phyloP scores from a whole-genome alignment of 2,797 vertebrate species.

The Mormyrus hasselquistii region DNA sequence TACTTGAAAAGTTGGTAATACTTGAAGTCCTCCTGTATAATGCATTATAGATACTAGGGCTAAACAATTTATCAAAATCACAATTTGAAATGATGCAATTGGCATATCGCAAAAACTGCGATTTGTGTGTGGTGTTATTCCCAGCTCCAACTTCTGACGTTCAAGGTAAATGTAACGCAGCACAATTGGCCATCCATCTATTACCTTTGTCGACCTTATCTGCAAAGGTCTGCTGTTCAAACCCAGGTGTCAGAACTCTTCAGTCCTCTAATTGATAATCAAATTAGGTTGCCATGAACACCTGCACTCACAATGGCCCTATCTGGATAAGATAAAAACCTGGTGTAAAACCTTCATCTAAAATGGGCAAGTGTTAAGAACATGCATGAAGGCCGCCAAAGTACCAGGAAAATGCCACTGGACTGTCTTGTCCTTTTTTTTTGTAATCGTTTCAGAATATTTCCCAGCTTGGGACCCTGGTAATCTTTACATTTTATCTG shows the following conservation, averaged over 20 bases:
- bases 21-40: too few relatives aligned
- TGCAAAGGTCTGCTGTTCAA: not conserved
- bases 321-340: not conserved
- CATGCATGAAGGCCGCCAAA: not conserved
- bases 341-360: not conserved
- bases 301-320: not conserved
- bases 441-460: not conserved
- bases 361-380: not conserved
- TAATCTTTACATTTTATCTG: not conserved
- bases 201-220: too few relatives aligned
- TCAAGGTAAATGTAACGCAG: too few relatives aligned
- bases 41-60: too few relatives aligned
- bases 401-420: not conserved
- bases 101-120: too few relatives aligned
- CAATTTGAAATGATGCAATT: too few relatives aligned
- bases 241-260: not conserved
- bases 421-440: not conserved
- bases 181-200: too few relatives aligned
- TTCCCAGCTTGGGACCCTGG: not conserved
- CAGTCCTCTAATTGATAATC: not conserved
- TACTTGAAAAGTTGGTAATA: too few relatives aligned
- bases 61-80: too few relatives aligned
- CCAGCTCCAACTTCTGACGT: too few relatives aligned
- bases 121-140: too few relatives aligned
- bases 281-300: not conserved